Base-by-base conservation (phyloP, 2,888 invertebrate species). In the Acanthacorydalis orientalis region DNA sequence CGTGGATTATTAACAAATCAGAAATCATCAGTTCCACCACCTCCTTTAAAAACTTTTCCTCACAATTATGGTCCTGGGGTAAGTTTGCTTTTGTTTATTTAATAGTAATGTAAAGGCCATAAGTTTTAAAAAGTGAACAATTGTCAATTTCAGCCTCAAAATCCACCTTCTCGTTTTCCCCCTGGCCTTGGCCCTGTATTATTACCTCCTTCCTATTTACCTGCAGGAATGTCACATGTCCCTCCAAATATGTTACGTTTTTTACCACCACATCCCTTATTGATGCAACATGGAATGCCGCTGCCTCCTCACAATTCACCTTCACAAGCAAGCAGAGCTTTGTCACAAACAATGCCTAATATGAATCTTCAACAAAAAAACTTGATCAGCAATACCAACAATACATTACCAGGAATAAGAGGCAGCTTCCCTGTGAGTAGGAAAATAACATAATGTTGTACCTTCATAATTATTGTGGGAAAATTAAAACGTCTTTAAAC, bases 181-280 rank as follows among this genome's bases (percentile, higher is more conserved):
- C 65, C 65, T 7, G 68, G 67, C 11, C 51, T 69, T 32, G 65
- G 63, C 49, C 68, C 65, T 8, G 59, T 64, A 52, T 60, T 65
- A 50, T 60, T 64, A 62, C 68, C 59, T 57, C 70, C 60, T 62
- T 68, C 41, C 11, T 33, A 40, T 42, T 23, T 44, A 11, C 44
- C 47, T 3, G 37, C 45, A n/a, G n/a, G 44, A 14, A 35, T 37
- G 12, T 7, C 51, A 7, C 54, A 54, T 40, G 37, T 58, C 40
- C 59, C 60, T 4, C 63, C 63, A 2, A 60, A 60, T 14, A 52
- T 62, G 46, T 52, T 60, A 46, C 53, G 60, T 35, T 52, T 60
- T 50, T 48, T 57, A 34, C 57, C 57, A 6, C 55, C 56, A 8
- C 54, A 59, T 7, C 53, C 56, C 3, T 53, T 53, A 48, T 52